Conservation (phyloP, 2,113 vertebrate species). For the Callithrix jacchus region DNA sequence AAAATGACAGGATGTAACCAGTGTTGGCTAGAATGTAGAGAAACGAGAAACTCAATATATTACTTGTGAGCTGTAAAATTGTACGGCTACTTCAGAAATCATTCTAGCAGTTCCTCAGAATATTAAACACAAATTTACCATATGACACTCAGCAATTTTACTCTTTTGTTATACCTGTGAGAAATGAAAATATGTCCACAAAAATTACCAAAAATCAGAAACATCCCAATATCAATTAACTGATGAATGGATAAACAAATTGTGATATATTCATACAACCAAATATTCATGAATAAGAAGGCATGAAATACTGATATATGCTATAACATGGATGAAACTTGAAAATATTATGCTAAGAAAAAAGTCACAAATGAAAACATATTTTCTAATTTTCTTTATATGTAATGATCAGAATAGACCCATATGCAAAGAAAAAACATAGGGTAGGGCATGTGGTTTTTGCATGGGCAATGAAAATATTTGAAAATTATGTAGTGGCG, state of each 20-base stretch:
- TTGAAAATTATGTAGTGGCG: background rate
- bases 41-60: background rate
- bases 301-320: background rate
- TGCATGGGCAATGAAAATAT: fast-evolving
- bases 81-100: background rate
- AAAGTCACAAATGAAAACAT: background rate
- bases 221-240: background rate
- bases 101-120: background rate
- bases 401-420: background rate
- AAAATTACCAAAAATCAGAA: background rate
- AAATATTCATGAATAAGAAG: background rate
- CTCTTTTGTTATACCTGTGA: background rate
- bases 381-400: background rate
- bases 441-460: background rate
- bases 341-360: background rate
- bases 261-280: background rate
- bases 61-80: background rate
- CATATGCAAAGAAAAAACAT: background rate
- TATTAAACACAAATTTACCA: background rate
- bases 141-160: background rate
- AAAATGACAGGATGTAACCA: background rate
- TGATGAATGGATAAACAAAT: background rate
- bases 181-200: background rate
- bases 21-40: background rate
- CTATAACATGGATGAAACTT: background rate